Evolutionary conservation across 1,140 invertebrate species (phyloP).

Genomic region (Papilio polyxenes): DNA sequence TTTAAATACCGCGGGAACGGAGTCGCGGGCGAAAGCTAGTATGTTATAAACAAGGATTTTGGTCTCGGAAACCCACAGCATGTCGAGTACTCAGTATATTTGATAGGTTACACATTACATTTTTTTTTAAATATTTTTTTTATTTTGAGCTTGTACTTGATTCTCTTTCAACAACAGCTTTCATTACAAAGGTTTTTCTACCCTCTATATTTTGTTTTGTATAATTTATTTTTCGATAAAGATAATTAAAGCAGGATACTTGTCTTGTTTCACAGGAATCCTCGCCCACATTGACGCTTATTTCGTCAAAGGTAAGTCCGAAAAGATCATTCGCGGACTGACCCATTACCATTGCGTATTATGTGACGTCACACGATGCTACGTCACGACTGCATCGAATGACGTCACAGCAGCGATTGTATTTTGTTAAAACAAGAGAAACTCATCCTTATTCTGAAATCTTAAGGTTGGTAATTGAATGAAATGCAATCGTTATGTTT

Average conservation of each 20-base stretch:
- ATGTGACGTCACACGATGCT: conserved; percentile 24
- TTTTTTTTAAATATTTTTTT: not conserved
- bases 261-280: conserved; percentile 83
- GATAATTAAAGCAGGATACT: conserved; percentile 73
- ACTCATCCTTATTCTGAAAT: not conserved
- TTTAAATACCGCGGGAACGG: too few species aligned
- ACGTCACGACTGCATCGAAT: conserved; percentile 13
- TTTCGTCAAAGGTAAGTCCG: conserved; percentile 85
- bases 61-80: too few species aligned
- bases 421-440: conserved; percentile 7
- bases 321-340: conserved; percentile 51
- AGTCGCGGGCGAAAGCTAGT: too few species aligned
- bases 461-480: conserved; percentile 23
- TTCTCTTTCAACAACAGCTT: not conserved
- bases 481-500: conserved; percentile 27
- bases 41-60: too few species aligned
- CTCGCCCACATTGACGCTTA: conserved; percentile 84
- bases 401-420: conserved; percentile 16
- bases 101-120: too few species aligned
- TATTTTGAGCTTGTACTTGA: not conserved
- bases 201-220: conserved; percentile 44
- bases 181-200: not conserved
- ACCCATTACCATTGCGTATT: conserved; percentile 16
- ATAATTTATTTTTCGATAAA: conserved; percentile 43
- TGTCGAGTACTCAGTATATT: too few species aligned